Conservation (phyloP, 2,888 invertebrate genomes). For the Cheilosia soror region DNA sequence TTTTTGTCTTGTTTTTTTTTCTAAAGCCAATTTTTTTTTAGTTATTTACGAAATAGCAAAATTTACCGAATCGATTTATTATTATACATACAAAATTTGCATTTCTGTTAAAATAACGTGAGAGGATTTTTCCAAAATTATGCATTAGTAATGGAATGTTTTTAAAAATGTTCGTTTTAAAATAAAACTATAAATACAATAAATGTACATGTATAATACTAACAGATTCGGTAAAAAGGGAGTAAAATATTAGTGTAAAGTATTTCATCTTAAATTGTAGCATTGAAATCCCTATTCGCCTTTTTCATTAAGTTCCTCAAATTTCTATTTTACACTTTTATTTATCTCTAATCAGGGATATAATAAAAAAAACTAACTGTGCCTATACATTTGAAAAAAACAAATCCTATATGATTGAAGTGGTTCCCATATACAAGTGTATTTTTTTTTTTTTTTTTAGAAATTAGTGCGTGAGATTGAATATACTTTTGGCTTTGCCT, state of each 20-base stretch:
- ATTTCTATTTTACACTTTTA: conserved; percentile 14
- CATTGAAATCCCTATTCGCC: conserved; percentile 82
- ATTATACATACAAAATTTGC: conserved; percentile 60
- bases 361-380: conserved; percentile 4
- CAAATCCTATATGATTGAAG: background rate
- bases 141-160: conserved; percentile 20
- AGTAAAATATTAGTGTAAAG: conserved; percentile 59
- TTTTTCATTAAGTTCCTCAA: conserved; percentile 63
- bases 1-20: conserved; percentile 40
- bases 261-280: conserved; percentile 76
- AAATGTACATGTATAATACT: conserved; percentile 63
- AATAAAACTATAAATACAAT: conserved; percentile 34
- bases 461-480: background rate
- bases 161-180: background rate
- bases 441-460: background rate
- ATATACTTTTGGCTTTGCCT: conserved; percentile 1
- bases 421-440: conserved; percentile 31
- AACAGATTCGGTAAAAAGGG: conserved; percentile 73
- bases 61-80: conserved; percentile 72
- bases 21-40: conserved; percentile 71
- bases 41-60: conserved; percentile 52
- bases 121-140: conserved; percentile 18
- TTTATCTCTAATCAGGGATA: conserved; percentile 10
- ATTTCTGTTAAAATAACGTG: conserved; percentile 24
- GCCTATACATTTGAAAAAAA: conserved; percentile 3